Evolutionary conservation across 2,888 invertebrate genomes (phyloP).

Genomic region (Odontomyia ornata): DNA sequence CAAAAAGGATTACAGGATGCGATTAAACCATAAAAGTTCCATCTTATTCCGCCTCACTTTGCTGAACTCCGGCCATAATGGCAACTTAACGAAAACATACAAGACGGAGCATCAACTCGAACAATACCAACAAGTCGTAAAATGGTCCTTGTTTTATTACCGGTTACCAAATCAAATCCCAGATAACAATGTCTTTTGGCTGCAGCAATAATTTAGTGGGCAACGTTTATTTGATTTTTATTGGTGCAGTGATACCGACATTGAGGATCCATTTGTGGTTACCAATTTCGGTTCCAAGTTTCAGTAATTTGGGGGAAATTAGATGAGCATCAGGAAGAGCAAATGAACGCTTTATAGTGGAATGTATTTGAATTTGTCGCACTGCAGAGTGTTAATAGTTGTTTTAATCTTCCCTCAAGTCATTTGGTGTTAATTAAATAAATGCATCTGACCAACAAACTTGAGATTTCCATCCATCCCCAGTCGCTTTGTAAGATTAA

Average conservation of each 20-base stretch:
- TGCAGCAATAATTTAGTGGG: conserved; percentile 23
- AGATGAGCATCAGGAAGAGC: not conserved
- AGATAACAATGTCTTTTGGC: conserved; percentile 27
- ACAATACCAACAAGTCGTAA: conserved; percentile 28
- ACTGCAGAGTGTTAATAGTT: no score
- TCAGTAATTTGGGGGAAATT: conserved; percentile 12
- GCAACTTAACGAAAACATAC: not conserved
- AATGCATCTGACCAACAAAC: no score
- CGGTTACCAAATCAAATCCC: conserved; percentile 22
- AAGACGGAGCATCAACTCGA: not conserved
- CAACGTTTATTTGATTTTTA: conserved; percentile 30
- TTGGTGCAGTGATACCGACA: not conserved
- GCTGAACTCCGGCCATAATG: not conserved
- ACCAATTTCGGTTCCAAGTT: not conserved
- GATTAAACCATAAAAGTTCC: conserved; percentile 16
- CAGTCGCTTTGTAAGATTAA: no score
- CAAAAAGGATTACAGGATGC: not conserved
- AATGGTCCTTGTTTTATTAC: not conserved
- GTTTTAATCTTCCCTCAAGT: no score
- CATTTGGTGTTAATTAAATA: no score
- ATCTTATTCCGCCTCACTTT: not conserved
- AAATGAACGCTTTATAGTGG: conserved; percentile 11
- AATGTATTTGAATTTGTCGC: not conserved
- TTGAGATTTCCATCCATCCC: no score
- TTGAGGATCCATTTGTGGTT: conserved; percentile 5